Evolutionary conservation across 2,797 vertebrate genomes (phyloP).

Genomic region (Pteronotus mesoamericanus): DNA sequence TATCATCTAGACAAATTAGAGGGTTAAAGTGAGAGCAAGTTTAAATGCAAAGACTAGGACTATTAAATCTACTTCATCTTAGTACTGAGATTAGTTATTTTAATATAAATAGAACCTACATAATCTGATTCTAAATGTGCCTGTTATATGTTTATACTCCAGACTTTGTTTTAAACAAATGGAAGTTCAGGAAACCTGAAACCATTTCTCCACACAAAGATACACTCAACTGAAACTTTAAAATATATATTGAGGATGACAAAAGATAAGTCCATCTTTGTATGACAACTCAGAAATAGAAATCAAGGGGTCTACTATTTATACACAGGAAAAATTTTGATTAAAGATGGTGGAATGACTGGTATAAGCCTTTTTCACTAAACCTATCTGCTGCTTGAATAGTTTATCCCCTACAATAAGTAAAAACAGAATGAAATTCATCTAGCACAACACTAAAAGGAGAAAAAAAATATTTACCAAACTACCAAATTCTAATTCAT

Average conservation of each 20-base stretch:
- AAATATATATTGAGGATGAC: background rate
- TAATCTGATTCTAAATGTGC: background rate
- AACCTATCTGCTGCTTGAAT: background rate
- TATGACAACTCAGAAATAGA: background rate
- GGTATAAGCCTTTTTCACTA: background rate
- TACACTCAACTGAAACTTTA: background rate
- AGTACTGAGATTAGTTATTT: background rate
- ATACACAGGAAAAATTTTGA: background rate
- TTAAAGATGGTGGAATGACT: background rate
- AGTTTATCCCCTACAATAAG: background rate
- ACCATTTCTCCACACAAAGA: background rate
- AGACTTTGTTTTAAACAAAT: slow-evolving; percentile 17
- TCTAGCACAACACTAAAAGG: background rate
- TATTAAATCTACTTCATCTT: background rate
- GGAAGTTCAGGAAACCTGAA: background rate
- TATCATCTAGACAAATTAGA: background rate
- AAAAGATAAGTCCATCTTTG: background rate
- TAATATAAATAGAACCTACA: background rate
- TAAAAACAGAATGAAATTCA: background rate
- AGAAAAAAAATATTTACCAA: background rate
- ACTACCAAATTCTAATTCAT: background rate
- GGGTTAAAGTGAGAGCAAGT: background rate
- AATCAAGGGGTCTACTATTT: background rate
- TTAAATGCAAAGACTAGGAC: background rate
- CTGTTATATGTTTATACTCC: background rate